Base-by-base conservation (phyloP, 2,888 invertebrate genomes). In the Drosophila rellima region DNA sequence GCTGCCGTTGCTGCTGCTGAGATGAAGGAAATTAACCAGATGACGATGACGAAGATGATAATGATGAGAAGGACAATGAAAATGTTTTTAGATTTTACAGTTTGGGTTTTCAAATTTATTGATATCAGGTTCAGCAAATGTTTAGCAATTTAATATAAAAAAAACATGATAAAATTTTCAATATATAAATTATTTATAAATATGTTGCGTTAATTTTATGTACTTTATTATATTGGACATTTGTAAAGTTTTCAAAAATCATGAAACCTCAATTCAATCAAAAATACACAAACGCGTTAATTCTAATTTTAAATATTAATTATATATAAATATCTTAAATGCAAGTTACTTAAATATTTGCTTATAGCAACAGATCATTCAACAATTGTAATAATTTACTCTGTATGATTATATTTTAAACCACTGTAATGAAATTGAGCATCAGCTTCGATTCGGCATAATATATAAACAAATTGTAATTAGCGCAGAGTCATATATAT, bases 261-360 rank as follows among this genome's bases (percentile, higher is more conserved):
- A 47, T 15, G 17, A 18, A 56, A 47, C 17, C 47, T 62, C 20
- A 67, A 59, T 74, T 62, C 6, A 47, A 29, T 23, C 26, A 15
- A 51, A 15, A 51, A 45, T 42, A 26, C 26, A 51, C 54, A 39
- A 42, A 48, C 18, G 40, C 39, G 54, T 55, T 45, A 66, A 51
- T 64, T 60, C 31, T 37, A 35, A 59, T 18, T 54, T 69, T 31
- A 59, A 64, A 42, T 52, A 31, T 51, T 48, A 59, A 47, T 35
- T 35, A 29, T 48, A 37, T 33, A 44, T 44, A 47, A 44, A 10
- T 40, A 50, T 50, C 37, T 61, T 59, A 54, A 35, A 44, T 48
- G 76, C 72, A 67, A 73, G 82, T 47, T 84, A 84, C 81, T 82
- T 82, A 82, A 81, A 26, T 20, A 52, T 50, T 57, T 57, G 52